Evolutionary conservation across 2,113 vertebrate genomes (phyloP).

Genomic region (Carlito syrichta): DNA sequence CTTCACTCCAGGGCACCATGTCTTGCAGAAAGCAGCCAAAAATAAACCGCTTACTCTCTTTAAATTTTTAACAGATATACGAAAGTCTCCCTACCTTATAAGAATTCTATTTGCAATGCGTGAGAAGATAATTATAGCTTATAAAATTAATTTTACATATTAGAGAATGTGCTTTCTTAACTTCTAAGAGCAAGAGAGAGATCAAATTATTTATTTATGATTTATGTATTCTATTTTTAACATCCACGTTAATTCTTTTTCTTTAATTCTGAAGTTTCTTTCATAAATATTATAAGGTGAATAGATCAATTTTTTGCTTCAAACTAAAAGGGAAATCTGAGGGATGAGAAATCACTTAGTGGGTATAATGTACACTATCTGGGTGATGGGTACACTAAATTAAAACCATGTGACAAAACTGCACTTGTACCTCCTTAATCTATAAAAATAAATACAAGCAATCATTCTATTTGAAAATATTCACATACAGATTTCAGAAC

Average conservation of each 20-base stretch:
- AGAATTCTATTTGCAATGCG: background rate
- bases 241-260: background rate
- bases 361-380: too few species aligned
- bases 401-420: too few species aligned
- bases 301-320: background rate
- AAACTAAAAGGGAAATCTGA: background rate
- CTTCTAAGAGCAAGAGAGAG: background rate
- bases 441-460: too few species aligned
- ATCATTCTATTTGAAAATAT: conserved; percentile 1
- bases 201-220: too few species aligned
- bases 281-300: background rate
- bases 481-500: background rate
- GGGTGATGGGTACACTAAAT: too few species aligned
- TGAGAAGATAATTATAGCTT: background rate
- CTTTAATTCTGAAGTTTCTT: background rate
- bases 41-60: background rate
- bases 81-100: background rate
- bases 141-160: background rate
- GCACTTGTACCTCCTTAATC: too few species aligned
- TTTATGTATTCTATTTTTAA: background rate
- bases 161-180: background rate
- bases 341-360: too few species aligned
- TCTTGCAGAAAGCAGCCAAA: background rate
- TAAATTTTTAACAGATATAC: background rate
- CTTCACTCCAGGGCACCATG: background rate